A percentile compares a stretch with the other conserved stretches of the same genome.
Evolutionary conservation across 2,888 invertebrate species (phyloP).

Genomic region (Coecobrya sp.): DNA sequence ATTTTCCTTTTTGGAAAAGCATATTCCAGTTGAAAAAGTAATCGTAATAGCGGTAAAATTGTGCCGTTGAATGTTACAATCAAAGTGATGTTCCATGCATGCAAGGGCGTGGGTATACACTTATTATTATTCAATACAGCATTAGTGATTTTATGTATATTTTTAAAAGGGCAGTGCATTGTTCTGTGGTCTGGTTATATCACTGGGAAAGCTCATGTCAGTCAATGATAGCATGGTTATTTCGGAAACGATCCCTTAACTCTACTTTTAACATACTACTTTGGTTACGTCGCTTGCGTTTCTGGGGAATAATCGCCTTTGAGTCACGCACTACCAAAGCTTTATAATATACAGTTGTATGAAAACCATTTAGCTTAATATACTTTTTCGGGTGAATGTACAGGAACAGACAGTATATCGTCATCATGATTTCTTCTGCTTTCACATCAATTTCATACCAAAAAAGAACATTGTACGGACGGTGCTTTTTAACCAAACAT

Average conservation of each 20-base stretch:
- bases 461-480: not conserved
- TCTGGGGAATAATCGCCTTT: constrained; percentile 15
- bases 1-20: too few relatives aligned
- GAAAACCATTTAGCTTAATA: not conserved
- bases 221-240: not conserved
- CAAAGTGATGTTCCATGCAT: too few relatives aligned
- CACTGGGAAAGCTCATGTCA: not conserved
- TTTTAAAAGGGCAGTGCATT: not conserved
- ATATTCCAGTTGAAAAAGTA: too few relatives aligned
- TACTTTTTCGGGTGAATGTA: not conserved
- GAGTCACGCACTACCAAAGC: constrained; percentile 15
- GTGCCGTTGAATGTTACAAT: too few relatives aligned
- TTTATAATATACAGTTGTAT: not conserved
- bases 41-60: too few relatives aligned
- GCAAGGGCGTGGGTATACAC: too few relatives aligned
- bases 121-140: too few relatives aligned
- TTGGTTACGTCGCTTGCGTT: not conserved
- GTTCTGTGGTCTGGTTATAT: not conserved
- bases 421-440: not conserved
- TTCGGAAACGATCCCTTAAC: constrained; percentile 15
- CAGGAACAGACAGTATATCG: not conserved
- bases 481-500: not conserved
- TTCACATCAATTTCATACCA: not conserved
- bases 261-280: not conserved
- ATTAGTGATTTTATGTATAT: not conserved